Percentiles rank a stretch among this genome's conserved stretches.
phyloP scores from a whole-genome alignment of 2,888 invertebrate species.

The Melipona beecheii region DNA sequence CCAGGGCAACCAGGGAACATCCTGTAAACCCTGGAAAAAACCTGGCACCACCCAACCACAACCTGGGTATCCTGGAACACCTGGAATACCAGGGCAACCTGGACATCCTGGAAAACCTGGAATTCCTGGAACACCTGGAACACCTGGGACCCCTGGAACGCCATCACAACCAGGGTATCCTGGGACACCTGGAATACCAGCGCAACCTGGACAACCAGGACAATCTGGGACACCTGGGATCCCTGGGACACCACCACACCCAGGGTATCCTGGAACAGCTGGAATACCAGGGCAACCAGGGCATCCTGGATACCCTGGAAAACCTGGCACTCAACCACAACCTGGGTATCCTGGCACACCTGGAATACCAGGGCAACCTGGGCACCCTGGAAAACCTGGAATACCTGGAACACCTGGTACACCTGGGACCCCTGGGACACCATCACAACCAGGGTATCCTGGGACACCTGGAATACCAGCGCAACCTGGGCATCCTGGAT shows the following conservation, averaged over 20 bases:
- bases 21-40: too few relatives aligned
- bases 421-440: constrained; percentile 53
- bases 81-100: constrained; percentile 3
- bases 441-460: too few relatives aligned
- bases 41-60: too few relatives aligned
- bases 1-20: too few relatives aligned
- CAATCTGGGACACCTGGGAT: constrained; percentile 30
- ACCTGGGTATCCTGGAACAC: too few relatives aligned
- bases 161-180: neutral
- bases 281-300: neutral
- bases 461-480: too few relatives aligned
- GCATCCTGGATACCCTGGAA: constrained; percentile 32
- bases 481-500: neutral
- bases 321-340: neutral
- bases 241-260: neutral
- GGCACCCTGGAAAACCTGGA: fast-evolving
- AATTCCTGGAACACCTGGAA: constrained; percentile 25
- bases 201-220: constrained; percentile 15
- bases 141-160: constrained; percentile 22
- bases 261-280: too few relatives aligned
- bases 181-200: too few relatives aligned
- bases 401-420: constrained; percentile 9
- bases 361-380: constrained; percentile 52
- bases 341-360: constrained; percentile 34
- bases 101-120: constrained; percentile 13